Base-by-base conservation (phyloP, 2,797 vertebrate species). In the Catharus ustulatus region DNA sequence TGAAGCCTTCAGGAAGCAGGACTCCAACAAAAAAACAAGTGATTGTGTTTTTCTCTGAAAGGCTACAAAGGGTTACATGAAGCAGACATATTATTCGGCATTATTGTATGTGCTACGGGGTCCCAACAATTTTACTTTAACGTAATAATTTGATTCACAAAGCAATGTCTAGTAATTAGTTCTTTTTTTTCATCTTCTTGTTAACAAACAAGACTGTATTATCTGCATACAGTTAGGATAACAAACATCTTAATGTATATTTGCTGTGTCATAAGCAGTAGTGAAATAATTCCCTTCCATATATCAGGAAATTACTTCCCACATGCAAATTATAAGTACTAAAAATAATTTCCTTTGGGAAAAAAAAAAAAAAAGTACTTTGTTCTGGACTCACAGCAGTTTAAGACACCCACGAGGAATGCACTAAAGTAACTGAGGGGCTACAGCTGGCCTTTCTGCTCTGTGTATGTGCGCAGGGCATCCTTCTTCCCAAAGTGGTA, bases 391-490 rank as follows among this genome's bases (percentile, higher is more conserved):
- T 82, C 48, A 22, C 13, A 81, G 29, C 30, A 68, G 30, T 38
- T 66, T 67, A 89, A 83, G 57, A 27, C 6, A 84, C 5, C 4
- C 34, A 29, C 12, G 83, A 51, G 11, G 66, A 66, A 84, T 88
- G 40, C 16, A 19, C 23, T 46, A 38, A 72, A 52, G 23, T 21
- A 73, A 49, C 13, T 29, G 36, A 5, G 10, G 5, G 16, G 21
- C 14, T 82, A 42, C 26, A 58, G 57, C 11, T 68, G 40, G 6
- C 68, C 30, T 51, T 55, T 13, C 4, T 61, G 46, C 40, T n/a
- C 5, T 18, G 9, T 0, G 1, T 9, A n/a, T 5, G 45, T 5
- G 45, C 2, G 4, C 43, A 32, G 10, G 8, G 24, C 64, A 80
- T 71, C 52, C 36, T 54, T 21, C 34, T 43, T 18, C 21, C 27